phyloP scores from a whole-genome alignment of 2,797 vertebrate species.

The Premnoplex brunnescens region DNA sequence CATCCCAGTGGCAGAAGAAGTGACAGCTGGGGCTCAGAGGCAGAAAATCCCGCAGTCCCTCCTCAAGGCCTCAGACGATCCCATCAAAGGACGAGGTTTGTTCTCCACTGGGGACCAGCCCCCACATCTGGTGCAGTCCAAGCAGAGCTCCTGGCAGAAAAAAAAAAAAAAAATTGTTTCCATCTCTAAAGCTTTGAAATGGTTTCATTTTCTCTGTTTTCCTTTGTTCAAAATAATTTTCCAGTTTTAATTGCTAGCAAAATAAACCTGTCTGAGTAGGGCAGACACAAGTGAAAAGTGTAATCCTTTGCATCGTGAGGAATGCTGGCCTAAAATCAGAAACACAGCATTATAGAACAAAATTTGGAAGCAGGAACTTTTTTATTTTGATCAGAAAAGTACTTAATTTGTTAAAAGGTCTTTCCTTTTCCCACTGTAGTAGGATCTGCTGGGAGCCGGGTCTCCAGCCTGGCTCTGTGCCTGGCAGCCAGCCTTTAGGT shows the following conservation, averaged over 20 bases:
- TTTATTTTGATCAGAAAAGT: not conserved
- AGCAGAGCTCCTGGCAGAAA: not conserved
- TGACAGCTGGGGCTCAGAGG: constrained; percentile 26
- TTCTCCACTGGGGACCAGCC: not conserved
- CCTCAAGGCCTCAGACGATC: not conserved
- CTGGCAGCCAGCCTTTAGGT: not conserved
- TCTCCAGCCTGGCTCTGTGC: not conserved
- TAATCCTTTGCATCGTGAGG: not conserved
- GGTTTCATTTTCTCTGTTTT: not conserved
- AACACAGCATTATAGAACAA: not conserved
- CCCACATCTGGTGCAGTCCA: not conserved
- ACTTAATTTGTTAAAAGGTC: not conserved
- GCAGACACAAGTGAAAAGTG: not conserved
- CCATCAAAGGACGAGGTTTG: not conserved
- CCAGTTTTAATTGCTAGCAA: not conserved
- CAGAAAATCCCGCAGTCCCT: constrained; percentile 1
- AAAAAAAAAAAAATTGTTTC: not conserved
- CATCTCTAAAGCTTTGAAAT: not conserved
- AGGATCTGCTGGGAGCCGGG: not conserved
- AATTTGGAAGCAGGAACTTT: not conserved
- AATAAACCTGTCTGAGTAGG: not conserved
- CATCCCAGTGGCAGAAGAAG: not conserved
- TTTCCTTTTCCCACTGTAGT: not conserved
- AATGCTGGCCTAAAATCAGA: not conserved
- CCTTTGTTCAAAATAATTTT: not conserved